Conservation (phyloP, 2,113 vertebrate genomes). For the Labrus mixtus region DNA sequence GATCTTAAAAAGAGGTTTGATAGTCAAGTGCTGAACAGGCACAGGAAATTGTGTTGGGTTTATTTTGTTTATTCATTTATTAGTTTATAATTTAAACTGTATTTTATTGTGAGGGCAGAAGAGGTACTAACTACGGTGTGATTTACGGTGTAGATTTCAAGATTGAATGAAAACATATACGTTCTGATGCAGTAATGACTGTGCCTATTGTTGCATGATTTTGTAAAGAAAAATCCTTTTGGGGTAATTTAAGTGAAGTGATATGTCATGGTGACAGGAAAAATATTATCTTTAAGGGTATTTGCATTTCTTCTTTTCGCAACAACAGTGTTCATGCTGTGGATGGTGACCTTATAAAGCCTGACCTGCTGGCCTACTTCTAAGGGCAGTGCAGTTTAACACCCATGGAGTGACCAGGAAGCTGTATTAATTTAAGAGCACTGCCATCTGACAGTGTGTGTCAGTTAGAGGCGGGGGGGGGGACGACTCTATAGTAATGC, state of each 20-base stretch:
- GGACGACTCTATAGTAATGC: neutral
- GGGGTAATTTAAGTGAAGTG: too few species aligned
- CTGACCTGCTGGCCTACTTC: constrained; percentile 54
- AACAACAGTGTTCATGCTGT: neutral
- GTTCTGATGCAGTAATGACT: too few species aligned
- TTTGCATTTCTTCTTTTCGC: constrained; percentile 7
- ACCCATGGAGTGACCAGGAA: neutral
- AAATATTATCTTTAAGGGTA: neutral
- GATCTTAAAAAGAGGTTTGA: constrained; percentile 5
- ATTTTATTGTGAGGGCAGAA: too few species aligned
- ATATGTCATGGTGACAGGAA: neutral
- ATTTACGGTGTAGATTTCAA: too few species aligned
- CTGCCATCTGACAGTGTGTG: neutral
- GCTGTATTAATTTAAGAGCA: neutral
- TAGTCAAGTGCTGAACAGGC: neutral
- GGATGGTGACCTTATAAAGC: constrained; percentile 24
- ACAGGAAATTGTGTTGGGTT: neutral
- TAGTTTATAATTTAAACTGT: too few species aligned
- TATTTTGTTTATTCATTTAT: neutral
- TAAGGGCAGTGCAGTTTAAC: constrained; percentile 4
- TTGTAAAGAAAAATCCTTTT: too few species aligned
- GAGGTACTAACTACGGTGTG: too few species aligned
- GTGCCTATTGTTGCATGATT: too few species aligned
- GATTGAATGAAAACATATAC: too few species aligned
- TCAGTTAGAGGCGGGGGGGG: neutral